Base-by-base conservation (phyloP, 37 sponge, comb jelly and placozoan genomes). In the Halichondria panicea region DNA sequence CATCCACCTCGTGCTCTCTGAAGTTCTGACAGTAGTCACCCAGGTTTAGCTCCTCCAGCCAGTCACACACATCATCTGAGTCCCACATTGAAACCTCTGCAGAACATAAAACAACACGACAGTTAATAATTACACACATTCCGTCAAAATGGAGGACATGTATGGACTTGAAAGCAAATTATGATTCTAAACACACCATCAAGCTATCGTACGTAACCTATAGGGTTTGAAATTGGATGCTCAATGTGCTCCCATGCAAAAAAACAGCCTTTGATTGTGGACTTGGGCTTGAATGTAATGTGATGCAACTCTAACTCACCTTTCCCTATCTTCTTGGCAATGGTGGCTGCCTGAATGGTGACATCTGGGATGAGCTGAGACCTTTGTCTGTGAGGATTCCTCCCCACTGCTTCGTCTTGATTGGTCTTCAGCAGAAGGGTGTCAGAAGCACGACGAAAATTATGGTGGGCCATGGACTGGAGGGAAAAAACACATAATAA, bases 61-160 rank as follows among this genome's bases (percentile, higher is more conserved):
- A 89, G 57, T 66, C 60, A 72, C 79, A 78, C 27, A 93, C 94
- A 6, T 89, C 78, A 28, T 68, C 81, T 19, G 40, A 64, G 24
- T 55, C 72, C 94, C 94, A 93, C 31, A 28, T 0, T 18, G 35
- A 21, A 55, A 77, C 83, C 44, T 73, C 94, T 84, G 69, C 59
- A 80, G 52, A 48, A 15, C 11, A 15, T n/a, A n/a, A 46, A 15
- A 24, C 12, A 40, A 8, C 46, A 41, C 46, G n/a, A 64, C 7
- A 64, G 38, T 11, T 21, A 64, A 24, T 31, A 19, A 21, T 39
- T 64, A 36, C 35, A 5, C 52, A 18, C 52, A 18, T 48, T 48
- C 52, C 15, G 13, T 48, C 52, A n/a, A n/a, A n/a, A n/a, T n/a
- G n/a, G n/a, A n/a, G n/a, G n/a, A n/a, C n/a, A n/a, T n/a, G n/a